Evolutionary conservation across 2,113 vertebrate species (phyloP), one percentile per base, ranked within the genome.

Genomic region (Callorhinus ursinus): DNA sequence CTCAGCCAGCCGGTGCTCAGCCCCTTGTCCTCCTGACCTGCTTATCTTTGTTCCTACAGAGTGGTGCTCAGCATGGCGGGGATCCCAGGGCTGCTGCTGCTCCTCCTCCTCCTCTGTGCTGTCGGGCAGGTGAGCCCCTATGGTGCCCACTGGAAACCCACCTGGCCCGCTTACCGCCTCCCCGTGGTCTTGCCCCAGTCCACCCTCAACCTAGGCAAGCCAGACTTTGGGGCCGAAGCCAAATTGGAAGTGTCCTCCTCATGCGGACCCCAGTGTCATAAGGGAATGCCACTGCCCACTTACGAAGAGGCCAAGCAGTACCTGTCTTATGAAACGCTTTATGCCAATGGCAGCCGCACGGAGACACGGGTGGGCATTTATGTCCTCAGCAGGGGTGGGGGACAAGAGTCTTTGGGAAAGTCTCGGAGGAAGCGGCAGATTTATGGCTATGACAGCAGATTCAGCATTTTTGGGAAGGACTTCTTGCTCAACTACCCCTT

Each of bases 401-500:
- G 96, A 33, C 74, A 18, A 31, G 98, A 49, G 4, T 42, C 93
- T 19, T 31, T 84, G 0, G 96, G 98, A 39, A 98, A 77, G 80
- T 98, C 99, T 94, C 99, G 99, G 95, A 98, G 98, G 91, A 99
- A 99, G 97, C 99, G 99, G 4, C 99, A 99, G 98, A 99, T 99
- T 97, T 99, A 99, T 51, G 99, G 99, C 72, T 99, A 99, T 0
- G 99, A 99, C 92, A 99, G 99, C 18, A 99, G 99, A 81, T 99
- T 99, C 93, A 99, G 99, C 98, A 99, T 99, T 67, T 99, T 99
- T 21, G 99, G 99, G 36, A 99, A 99, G 95, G 98, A 99, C 98
- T 99, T 99, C 98, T 98, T 99, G 96, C 98, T 99, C 63, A 99
- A 99, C 94, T 99, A 99, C 96, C 99, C 99, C 0, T 99, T 99